Conservation (phyloP, 2,797 vertebrate species). For the Steatocranus sp. region DNA sequence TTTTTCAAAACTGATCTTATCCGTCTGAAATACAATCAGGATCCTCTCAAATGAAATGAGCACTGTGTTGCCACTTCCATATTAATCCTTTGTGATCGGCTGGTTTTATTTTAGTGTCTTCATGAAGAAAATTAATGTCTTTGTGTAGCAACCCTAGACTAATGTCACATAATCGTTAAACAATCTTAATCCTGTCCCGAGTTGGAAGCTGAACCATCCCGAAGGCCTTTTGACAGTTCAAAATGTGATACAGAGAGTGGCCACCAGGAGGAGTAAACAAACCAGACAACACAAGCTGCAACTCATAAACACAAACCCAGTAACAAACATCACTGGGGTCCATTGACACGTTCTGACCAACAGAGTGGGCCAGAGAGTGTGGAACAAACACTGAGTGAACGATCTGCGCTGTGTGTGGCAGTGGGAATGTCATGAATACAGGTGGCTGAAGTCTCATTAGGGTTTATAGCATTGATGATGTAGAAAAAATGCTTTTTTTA, state of each 20-base stretch:
- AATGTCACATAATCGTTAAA: neutral
- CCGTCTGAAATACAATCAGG: neutral
- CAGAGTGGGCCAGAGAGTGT: slow-evolving; percentile 66
- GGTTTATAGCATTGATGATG: neutral
- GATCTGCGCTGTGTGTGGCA: neutral
- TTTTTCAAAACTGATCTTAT: neutral
- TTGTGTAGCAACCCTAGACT: neutral
- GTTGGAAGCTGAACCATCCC: neutral
- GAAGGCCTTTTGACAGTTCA: slow-evolving; percentile 19
- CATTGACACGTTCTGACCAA: slow-evolving; percentile 49
- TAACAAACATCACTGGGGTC: slow-evolving; percentile 38
- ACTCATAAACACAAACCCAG: slow-evolving; percentile 55
- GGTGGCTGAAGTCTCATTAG: neutral
- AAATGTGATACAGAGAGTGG: slow-evolving; percentile 67
- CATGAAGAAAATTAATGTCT: neutral
- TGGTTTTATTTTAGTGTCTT: neutral
- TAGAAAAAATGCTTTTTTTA: neutral
- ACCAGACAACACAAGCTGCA: slow-evolving; percentile 72
- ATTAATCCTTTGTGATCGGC: neutral
- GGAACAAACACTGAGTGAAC: neutral
- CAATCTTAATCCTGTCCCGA: neutral
- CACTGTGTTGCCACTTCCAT: neutral
- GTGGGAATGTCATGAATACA: neutral
- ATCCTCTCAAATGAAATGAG: neutral
- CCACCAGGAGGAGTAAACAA: slow-evolving; percentile 86